A percentile compares a stretch with the other conserved stretches of the same genome.
phyloP scores from a whole-genome alignment of 2,888 invertebrate genomes.

The Dasypolia templi region DNA sequence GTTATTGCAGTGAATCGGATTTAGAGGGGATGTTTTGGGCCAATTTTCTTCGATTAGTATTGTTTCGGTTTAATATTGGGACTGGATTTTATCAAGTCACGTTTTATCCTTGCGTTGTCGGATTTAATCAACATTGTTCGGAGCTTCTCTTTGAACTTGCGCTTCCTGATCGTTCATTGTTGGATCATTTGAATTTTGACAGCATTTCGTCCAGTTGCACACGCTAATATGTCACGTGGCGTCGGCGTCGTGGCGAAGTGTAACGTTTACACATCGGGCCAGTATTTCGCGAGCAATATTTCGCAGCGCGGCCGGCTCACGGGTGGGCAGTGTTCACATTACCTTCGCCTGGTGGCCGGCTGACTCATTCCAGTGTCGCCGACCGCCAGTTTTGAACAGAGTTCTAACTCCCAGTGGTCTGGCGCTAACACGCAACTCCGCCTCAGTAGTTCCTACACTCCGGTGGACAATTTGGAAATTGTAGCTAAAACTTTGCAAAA shows the following conservation, averaged over 20 bases:
- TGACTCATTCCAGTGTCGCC: conserved; percentile 80
- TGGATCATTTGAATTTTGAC: neutral
- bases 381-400: conserved; percentile 79
- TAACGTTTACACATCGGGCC: conserved; percentile 53
- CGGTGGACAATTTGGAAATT: conserved; percentile 82
- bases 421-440: conserved; percentile 85
- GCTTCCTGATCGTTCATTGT: conserved; percentile 14
- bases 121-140: conserved; percentile 34
- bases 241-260: conserved; percentile 53
- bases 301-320: conserved; percentile 68
- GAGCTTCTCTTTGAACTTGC: neutral
- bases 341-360: conserved; percentile 76
- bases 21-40: conserved; percentile 72
- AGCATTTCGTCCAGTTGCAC: conserved; percentile 23
- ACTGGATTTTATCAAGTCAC: conserved; percentile 52
- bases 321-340: conserved; percentile 79
- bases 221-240: conserved; percentile 41
- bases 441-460: conserved; percentile 84
- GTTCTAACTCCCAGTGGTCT: conserved; percentile 79
- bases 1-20: conserved; percentile 78
- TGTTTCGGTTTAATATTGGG: conserved; percentile 64
- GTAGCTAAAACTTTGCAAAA: conserved; percentile 75
- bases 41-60: conserved; percentile 70
- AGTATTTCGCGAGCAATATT: conserved; percentile 73
- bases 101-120: conserved; percentile 35